Evolutionary conservation across 1,140 invertebrate genomes (phyloP), one percentile per base, ranked within the genome.

Genomic region (Ostrea denselamellosa): DNA sequence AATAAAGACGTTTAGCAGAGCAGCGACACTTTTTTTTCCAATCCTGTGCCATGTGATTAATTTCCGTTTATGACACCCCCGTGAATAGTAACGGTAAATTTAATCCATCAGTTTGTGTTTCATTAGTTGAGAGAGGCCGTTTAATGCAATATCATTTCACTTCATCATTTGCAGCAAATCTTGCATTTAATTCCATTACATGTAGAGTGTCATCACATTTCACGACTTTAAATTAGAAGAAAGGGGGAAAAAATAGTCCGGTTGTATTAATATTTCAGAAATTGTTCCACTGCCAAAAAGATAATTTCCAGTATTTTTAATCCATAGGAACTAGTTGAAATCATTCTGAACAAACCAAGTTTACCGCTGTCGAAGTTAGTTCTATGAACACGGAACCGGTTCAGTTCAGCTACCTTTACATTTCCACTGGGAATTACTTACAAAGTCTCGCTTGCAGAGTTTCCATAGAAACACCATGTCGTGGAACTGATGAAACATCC

Each of bases 401-500:
- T 25, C 25, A 28, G 68, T 44, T 77, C 12, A 25, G 12, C 28
- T 77, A 28, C 28, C n/a, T 71, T 77, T 25, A 71, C 10, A 53
- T 8, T 10, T 34, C 25, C 7, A 9, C 28, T 8, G 25, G 68
- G 28, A 77, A 28, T n/a, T 68, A 94, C 94, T 95, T 44, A 97
- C 93, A 9, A 97, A 97, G 93, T 99, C 98, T 88, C 97, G 95
- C 92, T 96, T 97, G 56, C 97, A 98, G 25, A 98, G 94, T 92
- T 95, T 96, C 96, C 97, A 98, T 92, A 97, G 95, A 93, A 97
- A 96, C 90, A 93, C 93, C 7, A 98, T 95, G 82, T 98, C 97
- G 88, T 95, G 95, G 71, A 97, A 96, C 95, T 99, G 98, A 91
- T 97, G 94, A 89, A 99, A 96, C 96, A 99, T 97, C 14, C 97